phyloP scores from a whole-genome alignment of 2,113 vertebrate genomes.

The Callithrix jacchus region DNA sequence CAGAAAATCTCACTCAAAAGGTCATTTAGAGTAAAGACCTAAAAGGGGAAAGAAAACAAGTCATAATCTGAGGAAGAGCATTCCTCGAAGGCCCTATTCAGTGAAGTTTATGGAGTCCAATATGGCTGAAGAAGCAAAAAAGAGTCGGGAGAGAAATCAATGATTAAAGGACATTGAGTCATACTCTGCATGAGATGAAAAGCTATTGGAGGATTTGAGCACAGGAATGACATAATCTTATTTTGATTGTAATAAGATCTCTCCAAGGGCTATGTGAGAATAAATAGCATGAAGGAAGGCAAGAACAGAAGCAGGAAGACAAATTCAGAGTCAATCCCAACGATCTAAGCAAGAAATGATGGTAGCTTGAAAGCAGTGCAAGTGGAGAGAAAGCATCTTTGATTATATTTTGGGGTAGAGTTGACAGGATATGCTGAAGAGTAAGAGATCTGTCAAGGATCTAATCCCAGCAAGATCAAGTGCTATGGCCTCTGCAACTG shows the following conservation, averaged over 20 bases:
- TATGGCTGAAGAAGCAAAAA: not conserved
- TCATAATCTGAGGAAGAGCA: not conserved
- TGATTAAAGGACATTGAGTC: not conserved
- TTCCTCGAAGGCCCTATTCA: not conserved
- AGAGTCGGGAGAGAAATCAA: not conserved
- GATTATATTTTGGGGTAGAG: not conserved
- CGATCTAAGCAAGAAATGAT: not conserved
- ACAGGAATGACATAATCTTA: not conserved
- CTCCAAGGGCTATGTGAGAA: not conserved
- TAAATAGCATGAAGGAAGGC: not conserved
- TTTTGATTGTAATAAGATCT: not conserved
- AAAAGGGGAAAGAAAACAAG: not conserved
- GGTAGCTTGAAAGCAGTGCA: not conserved
- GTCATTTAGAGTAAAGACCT: not conserved
- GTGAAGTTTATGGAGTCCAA: not conserved
- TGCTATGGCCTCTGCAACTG: not conserved
- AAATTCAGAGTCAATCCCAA: not conserved
- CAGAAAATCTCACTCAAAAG: slow-evolving; percentile 16
- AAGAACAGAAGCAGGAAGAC: not conserved
- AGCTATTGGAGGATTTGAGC: not conserved
- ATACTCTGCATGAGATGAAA: slow-evolving; percentile 23
- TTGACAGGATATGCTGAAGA: slow-evolving; percentile 7
- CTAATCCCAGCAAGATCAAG: too few species aligned
- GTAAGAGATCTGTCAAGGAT: not conserved
- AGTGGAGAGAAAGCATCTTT: not conserved